These are phyloP conservation scores for Squalus acanthias DNA, from an alignment of 2,797 vertebrate genomes.

Conservation along the genomic window DNA sequence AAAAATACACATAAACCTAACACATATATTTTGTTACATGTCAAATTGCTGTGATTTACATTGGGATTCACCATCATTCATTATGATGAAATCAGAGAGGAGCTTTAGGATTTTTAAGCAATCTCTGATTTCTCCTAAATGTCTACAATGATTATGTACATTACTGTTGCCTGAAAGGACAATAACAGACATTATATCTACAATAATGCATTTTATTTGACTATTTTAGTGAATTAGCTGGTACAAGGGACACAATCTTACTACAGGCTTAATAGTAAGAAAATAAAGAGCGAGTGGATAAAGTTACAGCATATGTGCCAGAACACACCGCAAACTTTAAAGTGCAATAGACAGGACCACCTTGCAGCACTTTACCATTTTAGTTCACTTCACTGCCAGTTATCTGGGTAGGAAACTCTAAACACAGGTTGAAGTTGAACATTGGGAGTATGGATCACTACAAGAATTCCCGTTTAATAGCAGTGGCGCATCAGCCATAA, in stretches of 20 bases:
- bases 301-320: neutral
- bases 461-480: neutral
- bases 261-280: neutral
- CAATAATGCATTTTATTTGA: neutral
- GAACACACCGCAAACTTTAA: neutral
- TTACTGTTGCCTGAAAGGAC: neutral
- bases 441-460: neutral
- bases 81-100: neutral
- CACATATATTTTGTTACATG: neutral
- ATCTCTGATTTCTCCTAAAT: neutral
- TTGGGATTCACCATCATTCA: neutral
- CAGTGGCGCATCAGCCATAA: neutral
- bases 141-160: neutral
- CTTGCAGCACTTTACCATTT: neutral
- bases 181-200: neutral
- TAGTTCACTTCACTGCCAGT: neutral
- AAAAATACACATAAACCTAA: neutral
- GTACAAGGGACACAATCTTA: neutral
- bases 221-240: neutral
- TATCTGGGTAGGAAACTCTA: neutral
- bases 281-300: neutral
- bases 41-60: neutral
- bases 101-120: neutral
- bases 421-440: neutral
- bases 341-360: constrained; percentile 1